Conservation (phyloP, 2,113 vertebrate species). For the Dicrurus megarhynchus region DNA sequence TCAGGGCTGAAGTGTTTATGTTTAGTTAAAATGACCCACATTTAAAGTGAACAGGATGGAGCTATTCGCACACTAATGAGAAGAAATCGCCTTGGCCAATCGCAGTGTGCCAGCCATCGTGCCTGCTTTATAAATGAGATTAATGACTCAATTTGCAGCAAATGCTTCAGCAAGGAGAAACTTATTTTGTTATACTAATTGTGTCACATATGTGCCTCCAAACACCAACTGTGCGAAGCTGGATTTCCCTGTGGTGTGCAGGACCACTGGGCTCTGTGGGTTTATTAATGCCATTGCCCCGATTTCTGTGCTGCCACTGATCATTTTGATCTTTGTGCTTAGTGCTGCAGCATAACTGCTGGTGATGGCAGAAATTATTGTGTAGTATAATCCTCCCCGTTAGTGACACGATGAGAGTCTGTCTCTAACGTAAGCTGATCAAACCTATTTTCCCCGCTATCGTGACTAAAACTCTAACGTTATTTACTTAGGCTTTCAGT, state of each 20-base stretch:
- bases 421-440: neutral
- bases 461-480: slow-evolving; percentile 22
- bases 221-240: slow-evolving; percentile 47
- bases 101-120: neutral
- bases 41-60: slow-evolving; percentile 5
- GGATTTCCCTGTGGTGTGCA: neutral
- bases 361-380: neutral
- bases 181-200: slow-evolving; percentile 65
- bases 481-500: slow-evolving; percentile 65
- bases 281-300: slow-evolving; percentile 55
- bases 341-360: neutral
- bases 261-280: slow-evolving; percentile 14
- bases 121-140: slow-evolving; percentile 66
- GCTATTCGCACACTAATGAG: slow-evolving; percentile 1
- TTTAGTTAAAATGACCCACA: neutral
- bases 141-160: slow-evolving; percentile 66
- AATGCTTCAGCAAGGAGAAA: slow-evolving; percentile 56
- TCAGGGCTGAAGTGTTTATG: neutral
- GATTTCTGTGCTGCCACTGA: neutral
- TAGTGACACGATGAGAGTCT: neutral
- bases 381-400: neutral
- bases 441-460: neutral
- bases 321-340: slow-evolving; percentile 39
- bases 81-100: neutral
- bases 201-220: slow-evolving; percentile 52